A percentile compares a stretch with the other conserved stretches of the same genome.
Evolutionary conservation across 1,140 invertebrate species (phyloP).

Genomic region (Phocides pigmalion): DNA sequence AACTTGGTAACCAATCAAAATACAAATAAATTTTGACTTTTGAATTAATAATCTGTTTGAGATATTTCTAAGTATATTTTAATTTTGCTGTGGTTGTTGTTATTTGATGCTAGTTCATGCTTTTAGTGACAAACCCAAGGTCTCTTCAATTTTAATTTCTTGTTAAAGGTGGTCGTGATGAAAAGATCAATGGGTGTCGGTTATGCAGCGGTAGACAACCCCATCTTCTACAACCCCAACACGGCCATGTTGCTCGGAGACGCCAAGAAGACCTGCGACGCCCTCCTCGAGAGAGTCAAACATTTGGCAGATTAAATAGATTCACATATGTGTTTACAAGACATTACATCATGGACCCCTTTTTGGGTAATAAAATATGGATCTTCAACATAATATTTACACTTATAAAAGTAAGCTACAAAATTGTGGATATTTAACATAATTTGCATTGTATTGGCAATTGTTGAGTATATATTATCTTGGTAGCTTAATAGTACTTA

Average conservation of each 20-base stretch:
- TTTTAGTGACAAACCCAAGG: no score
- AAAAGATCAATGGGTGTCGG: slow-evolving; percentile 95
- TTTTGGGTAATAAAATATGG: neutral
- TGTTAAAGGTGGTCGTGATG: slow-evolving; percentile 93
- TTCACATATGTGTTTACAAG: no score
- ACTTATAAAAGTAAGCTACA: no score
- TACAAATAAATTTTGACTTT: no score
- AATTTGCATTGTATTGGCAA: no score
- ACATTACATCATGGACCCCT: no score
- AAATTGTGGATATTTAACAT: no score
- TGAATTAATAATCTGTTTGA: no score
- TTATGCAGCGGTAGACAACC: slow-evolving; percentile 94
- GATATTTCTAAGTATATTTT: no score
- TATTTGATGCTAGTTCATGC: no score
- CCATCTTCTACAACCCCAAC: slow-evolving; percentile 96
- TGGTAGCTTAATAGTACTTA: neutral
- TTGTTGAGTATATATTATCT: neutral
- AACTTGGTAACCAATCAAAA: no score
- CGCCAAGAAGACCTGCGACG: slow-evolving; percentile 96
- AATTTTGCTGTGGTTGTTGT: no score
- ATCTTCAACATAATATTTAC: neutral
- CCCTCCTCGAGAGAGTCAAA: slow-evolving; percentile 88
- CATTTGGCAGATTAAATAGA: slow-evolving; percentile 63
- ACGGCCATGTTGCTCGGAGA: slow-evolving; percentile 95
- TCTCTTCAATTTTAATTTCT: slow-evolving; percentile 18